phyloP scores from a whole-genome alignment of 2,113 vertebrate genomes.

The Campylorhamphus procurvoides region DNA sequence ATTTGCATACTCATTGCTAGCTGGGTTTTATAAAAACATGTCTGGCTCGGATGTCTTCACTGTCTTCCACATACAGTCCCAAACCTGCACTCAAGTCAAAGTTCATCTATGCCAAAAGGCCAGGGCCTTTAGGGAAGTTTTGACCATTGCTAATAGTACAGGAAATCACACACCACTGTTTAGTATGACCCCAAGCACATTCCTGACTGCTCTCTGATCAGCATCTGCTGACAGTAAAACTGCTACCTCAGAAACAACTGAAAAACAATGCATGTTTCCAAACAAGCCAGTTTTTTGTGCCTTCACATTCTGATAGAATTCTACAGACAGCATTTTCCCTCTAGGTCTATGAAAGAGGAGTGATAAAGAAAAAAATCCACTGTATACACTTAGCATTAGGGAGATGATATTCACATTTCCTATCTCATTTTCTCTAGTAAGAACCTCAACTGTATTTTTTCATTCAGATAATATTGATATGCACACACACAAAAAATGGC shows the following conservation, averaged over 20 bases:
- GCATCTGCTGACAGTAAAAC: background rate
- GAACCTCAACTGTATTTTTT: background rate
- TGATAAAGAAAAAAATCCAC: background rate
- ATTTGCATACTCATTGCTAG: background rate
- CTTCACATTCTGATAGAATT: background rate
- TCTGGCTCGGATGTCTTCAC: background rate
- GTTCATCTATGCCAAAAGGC: background rate
- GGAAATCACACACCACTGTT: background rate
- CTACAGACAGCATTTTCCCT: background rate
- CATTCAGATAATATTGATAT: background rate
- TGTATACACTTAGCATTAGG: background rate
- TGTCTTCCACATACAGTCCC: background rate
- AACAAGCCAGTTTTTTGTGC: background rate
- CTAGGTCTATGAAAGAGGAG: background rate
- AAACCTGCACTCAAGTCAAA: background rate
- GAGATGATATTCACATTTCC: background rate
- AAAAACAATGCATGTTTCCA: background rate
- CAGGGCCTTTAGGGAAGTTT: background rate
- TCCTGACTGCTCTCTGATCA: background rate
- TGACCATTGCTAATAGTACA: background rate
- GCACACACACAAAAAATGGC: background rate
- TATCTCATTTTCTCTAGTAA: background rate
- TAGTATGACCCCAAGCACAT: background rate
- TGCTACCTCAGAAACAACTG: background rate
- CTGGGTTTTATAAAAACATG: background rate